phyloP scores from a whole-genome alignment of 2,113 vertebrate species.

The Baryphthengus martii region DNA sequence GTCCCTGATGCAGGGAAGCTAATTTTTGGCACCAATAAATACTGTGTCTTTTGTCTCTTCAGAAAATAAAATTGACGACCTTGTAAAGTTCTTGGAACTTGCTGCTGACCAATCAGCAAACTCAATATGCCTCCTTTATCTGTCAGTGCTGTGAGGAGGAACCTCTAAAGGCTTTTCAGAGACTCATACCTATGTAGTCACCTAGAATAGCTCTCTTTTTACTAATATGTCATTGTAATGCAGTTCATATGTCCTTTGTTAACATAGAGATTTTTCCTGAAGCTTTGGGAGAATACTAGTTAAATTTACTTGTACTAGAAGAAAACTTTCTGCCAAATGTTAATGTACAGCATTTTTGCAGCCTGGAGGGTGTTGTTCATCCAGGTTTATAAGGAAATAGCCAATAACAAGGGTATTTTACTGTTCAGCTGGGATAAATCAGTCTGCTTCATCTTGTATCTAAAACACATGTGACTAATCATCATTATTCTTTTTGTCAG shows the following conservation, averaged over 20 bases:
- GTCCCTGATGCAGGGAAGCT: not conserved
- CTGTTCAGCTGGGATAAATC: not conserved
- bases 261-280: not conserved
- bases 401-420: not conserved
- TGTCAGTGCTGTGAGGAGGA: not conserved
- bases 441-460: not conserved
- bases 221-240: not conserved
- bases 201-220: not conserved
- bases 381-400: not conserved
- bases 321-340: not conserved
- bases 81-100: not conserved
- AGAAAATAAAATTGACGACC: not conserved
- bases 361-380: not conserved
- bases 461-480: slow-evolving; percentile 18
- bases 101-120: not conserved
- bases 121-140: not conserved
- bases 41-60: not conserved
- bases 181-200: not conserved
- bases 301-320: not conserved
- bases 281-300: not conserved
- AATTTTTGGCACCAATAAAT: not conserved
- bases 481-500: slow-evolving; percentile 30
- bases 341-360: not conserved
- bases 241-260: not conserved
- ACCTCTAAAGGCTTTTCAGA: not conserved